Base-by-base conservation (phyloP, 2,797 vertebrate genomes). In the Enteromius argenteus region DNA sequence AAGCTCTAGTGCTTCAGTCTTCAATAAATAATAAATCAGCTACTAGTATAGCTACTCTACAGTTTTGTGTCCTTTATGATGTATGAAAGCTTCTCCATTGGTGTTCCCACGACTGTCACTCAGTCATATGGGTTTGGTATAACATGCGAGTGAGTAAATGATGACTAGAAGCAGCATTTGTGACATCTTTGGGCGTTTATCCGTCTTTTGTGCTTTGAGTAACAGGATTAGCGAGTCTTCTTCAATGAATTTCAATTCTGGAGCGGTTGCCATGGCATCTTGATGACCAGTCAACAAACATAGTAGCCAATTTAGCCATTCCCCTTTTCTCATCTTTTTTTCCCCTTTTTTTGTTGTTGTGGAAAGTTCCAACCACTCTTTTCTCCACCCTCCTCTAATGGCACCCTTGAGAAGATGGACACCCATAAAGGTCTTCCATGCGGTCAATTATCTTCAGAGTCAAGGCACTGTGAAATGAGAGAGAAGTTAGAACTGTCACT, bases 221-320 rank as follows among this genome's bases (percentile, higher is more conserved):
- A 56, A 32, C 73, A 79, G 85, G 79, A 83, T 79, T 67, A 84
- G 84, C 30, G 32, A 68, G 73, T 82, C 44, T 27, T 44, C 58
- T 62, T 75, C 27, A 49, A 27, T 73, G 66, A 81, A 76, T 64
- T 83, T 80, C 86, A 88, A 81, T 81, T 87, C n/a, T 79, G 64
- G 49, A 85, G 39, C 79, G 32, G 90, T 93, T 92, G 85, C 91
- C 90, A 93, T 93, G 88, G 86, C 84, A 72, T 53, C 73, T 37
- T 79, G 88, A 91, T 89, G 88, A 83, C 88, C 76, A 83, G 67
- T 77, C 89, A 93, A 90, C 89, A 93, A 93, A 92, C 88, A 92
- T 39, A 86, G 21, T 80, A 80, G 73, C 68, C 85, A 13, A 30
- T 84, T 80, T 37, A 85, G 42, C 72, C 79, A 37, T 80, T 86